Evolutionary conservation across 1,140 invertebrate species (phyloP).

Genomic region (Drosophila busckii): DNA sequence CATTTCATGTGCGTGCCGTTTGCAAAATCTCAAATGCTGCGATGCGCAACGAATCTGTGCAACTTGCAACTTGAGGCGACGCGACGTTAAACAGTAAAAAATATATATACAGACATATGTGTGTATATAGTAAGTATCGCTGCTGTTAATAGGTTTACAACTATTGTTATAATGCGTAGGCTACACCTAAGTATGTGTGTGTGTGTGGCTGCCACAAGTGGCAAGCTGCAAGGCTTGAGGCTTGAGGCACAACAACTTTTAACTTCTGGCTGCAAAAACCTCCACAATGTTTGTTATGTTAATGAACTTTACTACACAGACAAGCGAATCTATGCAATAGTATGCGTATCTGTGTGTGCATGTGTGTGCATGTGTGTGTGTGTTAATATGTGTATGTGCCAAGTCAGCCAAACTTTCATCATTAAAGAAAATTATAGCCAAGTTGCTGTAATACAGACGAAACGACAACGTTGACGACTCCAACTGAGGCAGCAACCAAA

Average conservation of each 20-base stretch:
- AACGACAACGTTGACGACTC: constrained; percentile 20
- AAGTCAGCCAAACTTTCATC: constrained; percentile 68
- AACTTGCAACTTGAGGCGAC: constrained; percentile 11
- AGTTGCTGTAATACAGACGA: constrained; percentile 59
- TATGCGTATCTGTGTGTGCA: not conserved
- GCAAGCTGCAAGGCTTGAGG: too few relatives aligned
- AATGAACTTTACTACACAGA: constrained; percentile 56
- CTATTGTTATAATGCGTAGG: constrained; percentile 76
- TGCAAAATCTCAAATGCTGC: constrained; percentile 72
- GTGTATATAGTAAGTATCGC: constrained; percentile 52
- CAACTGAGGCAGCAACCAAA: constrained; percentile 1
- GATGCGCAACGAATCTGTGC: constrained; percentile 69
- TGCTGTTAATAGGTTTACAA: constrained; percentile 73
- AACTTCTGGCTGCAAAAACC: constrained; percentile 21
- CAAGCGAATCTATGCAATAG: constrained; percentile 23
- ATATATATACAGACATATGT: too few relatives aligned
- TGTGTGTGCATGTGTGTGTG: not conserved
- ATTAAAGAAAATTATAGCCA: constrained; percentile 77
- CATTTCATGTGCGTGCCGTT: constrained; percentile 78
- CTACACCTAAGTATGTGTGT: too few relatives aligned
- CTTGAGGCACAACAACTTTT: too few relatives aligned
- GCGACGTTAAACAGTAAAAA: constrained; percentile 60
- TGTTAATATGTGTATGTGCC: constrained; percentile 6
- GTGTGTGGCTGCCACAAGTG: too few relatives aligned
- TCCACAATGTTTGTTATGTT: constrained; percentile 74